These are phyloP conservation scores for Centroberyx gerrardi DNA, from an alignment of 2,797 vertebrate genomes.

Conservation along the genomic window DNA sequence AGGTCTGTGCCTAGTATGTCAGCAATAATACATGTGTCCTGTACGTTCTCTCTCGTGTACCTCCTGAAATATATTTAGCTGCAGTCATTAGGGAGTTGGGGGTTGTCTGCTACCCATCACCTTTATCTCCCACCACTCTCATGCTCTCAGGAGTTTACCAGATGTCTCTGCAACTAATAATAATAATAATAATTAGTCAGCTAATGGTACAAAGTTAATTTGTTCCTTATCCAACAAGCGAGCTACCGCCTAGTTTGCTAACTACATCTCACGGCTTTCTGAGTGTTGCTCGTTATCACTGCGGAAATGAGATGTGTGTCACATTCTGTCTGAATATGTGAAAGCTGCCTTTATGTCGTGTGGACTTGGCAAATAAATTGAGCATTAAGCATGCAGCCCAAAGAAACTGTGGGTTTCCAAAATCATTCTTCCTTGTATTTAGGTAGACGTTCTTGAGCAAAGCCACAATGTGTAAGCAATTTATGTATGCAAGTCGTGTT, in stretches of 20 bases:
- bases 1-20: constrained; percentile 31
- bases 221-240: not conserved
- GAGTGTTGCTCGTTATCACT: not conserved
- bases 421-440: too few species aligned
- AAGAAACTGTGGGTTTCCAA: not conserved
- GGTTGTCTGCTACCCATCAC: constrained; percentile 38
- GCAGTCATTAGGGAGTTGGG: constrained; percentile 54
- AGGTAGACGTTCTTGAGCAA: too few species aligned
- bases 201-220: not conserved
- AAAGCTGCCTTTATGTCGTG: not conserved
- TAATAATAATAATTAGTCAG: not conserved
- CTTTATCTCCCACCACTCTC: constrained; percentile 47
- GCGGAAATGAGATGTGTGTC: not conserved
- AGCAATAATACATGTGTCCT: constrained; percentile 52
- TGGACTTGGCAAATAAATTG: too few species aligned
- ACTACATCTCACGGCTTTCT: not conserved
- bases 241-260: not conserved
- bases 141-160: constrained; percentile 64
- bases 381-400: not conserved
- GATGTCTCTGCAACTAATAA: constrained; percentile 45
- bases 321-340: not conserved
- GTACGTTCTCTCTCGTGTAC: constrained; percentile 52
- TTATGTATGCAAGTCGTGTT: not conserved
- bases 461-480: not conserved
- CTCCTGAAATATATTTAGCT: constrained; percentile 64